These are phyloP conservation scores for Eulemur mongoz DNA, from an alignment of 2,797 vertebrate genomes.

Conservation along the genomic window DNA sequence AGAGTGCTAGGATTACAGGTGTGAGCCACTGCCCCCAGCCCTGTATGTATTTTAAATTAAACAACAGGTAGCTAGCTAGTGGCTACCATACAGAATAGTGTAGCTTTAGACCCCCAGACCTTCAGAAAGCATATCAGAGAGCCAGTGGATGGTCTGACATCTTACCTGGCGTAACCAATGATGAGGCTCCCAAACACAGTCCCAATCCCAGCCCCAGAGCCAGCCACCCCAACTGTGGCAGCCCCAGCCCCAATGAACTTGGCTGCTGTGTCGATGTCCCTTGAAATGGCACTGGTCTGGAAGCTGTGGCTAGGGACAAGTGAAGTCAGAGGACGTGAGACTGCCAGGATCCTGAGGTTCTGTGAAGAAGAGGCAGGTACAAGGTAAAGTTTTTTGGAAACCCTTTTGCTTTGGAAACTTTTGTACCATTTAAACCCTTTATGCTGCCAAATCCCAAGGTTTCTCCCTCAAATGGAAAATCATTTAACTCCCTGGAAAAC, in stretches of 20 bases:
- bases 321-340: constrained; percentile 76
- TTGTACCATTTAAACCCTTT: neutral
- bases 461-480: neutral
- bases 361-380: constrained; percentile 40
- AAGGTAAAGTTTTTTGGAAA: constrained; percentile 6
- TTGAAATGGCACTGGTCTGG: constrained; percentile 89
- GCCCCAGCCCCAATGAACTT: constrained; percentile 97
- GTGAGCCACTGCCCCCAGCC: no score
- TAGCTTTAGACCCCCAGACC: neutral
- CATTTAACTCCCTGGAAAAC: constrained; percentile 3
- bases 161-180: constrained; percentile 94
- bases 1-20: no score
- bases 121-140: neutral
- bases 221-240: constrained; percentile 94
- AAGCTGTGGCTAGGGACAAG: constrained; percentile 83
- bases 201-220: constrained; percentile 94
- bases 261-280: constrained; percentile 94
- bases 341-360: constrained; percentile 52
- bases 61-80: neutral
- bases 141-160: neutral
- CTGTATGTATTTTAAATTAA: constrained; percentile 12
- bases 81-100: neutral
- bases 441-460: neutral
- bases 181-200: constrained; percentile 95
- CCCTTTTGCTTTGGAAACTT: neutral